Evolutionary conservation across 2,888 invertebrate species (phyloP), one percentile per base, ranked within the genome.

Genomic region (Lydus trimaculatus): DNA sequence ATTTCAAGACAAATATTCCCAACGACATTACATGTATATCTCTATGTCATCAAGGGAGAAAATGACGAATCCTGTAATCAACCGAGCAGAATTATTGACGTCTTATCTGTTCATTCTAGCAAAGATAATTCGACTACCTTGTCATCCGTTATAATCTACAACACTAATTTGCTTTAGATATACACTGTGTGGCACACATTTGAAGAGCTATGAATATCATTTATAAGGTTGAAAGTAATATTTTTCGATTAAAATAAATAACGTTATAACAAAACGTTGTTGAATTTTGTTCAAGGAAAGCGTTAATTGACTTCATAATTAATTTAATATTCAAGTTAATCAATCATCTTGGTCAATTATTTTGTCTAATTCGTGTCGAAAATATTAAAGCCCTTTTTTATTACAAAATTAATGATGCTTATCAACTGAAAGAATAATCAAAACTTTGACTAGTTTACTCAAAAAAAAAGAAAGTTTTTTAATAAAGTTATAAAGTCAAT

Each of bases 81-180:
- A 56, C 58, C 56, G 31, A 52, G 63, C 56, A 31, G 48, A 48
- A 63, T 63, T 63, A 63, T 58, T 60, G 60, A 65, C 58, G 60
- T 58, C 65, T 65, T 65, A 65, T 65, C 65, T 60, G 43, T 65
- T 31, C 65, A 60, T 25, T 60, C n/a, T 36, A 36, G 58, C 43
- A 33, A n/a, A 15, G 23, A 31, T 65, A 65, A 65, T 65, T 59
- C 59, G 28, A 4, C 1, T 20, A 65, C 17, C 25, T 65, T 65
- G 65, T 60, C 65, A 65, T 59, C 65, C 65, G 59, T 65, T 25
- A n/a, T 65, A 65, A 65, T 65, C 65, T 65, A 58, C 64, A 52
- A 56, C 63, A 52, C 65, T 33, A 65, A 65, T 65, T 59, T 65
- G 65, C 23, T 23, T 25, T 28, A 31, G n/a, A 56, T 52, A 63